Evolutionary conservation across 2,888 invertebrate species (phyloP), one percentile per base, ranked within the genome.

Genomic region (Polyommatus iphigenia): DNA sequence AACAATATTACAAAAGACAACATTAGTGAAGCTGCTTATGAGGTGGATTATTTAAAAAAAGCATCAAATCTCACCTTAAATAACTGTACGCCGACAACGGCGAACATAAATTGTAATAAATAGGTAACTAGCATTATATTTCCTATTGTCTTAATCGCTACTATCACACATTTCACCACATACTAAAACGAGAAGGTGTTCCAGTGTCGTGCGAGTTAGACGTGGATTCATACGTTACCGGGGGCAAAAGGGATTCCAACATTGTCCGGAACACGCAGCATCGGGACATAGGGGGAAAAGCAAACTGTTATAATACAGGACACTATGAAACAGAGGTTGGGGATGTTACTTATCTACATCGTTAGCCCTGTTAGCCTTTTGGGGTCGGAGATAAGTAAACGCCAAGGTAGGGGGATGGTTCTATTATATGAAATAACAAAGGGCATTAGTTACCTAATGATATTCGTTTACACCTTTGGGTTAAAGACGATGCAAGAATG

Each of bases 71-170:
- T 96, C 96, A 98, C 98, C 97, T 99, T 99, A 96, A 99, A 99
- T 87, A 99, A 97, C 96, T 99, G 99, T 94, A 99, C 99, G 95
- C 99, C 99, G 95, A 99, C 99, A 94, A 99, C 99, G 95, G 99
- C 99, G 95, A 99, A 99, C 99, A 99, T 99, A 96, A 99, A 99
- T 96, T 99, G 98, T 94, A 99, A 98, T 94, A 99, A 98, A 96
- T 99, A 99, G 93, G 99, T 99, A 95, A 99, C 99, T 97, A 99
- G 96, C 97, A 99, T 99, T 95, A 99, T 99, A 97, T 99, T 99
- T 95, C 99, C 99, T 96, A 99, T 99, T 90, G 99, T 99, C 96
- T 98, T 98, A 95, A 99, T 98, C 89, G 99, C 99, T 95, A 99
- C 99, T 95, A 99, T 98, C 95, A 99, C 99, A 96, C 99, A 99